These are phyloP conservation scores for Cryptocheilus praepositus DNA, from an alignment of 2,888 invertebrate species.

Conservation along the genomic window DNA sequence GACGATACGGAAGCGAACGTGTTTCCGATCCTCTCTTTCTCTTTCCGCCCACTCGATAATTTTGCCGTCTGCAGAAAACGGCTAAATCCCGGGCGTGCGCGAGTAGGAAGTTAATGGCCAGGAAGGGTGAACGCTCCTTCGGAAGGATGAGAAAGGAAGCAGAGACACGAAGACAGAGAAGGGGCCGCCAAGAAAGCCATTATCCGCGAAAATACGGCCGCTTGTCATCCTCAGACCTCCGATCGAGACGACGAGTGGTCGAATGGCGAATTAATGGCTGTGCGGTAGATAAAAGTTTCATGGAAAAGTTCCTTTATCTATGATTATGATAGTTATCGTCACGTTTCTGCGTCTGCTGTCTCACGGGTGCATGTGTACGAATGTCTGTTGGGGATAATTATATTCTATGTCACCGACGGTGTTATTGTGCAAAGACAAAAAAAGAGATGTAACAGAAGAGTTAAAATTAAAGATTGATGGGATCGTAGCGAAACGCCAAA, in stretches of 20 bases:
- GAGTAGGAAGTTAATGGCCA: slow-evolving; percentile 40
- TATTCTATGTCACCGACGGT: no score
- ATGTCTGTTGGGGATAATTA: no score
- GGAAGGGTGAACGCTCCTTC: slow-evolving; percentile 21
- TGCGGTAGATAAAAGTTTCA: slow-evolving; percentile 29
- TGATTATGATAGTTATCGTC: no score
- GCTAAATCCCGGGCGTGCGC: slow-evolving; percentile 31
- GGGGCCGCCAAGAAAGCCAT: slow-evolving; percentile 47
- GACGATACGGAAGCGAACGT: slow-evolving; percentile 3
- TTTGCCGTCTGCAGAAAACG: slow-evolving; percentile 48
- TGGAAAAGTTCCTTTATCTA: slow-evolving; percentile 10
- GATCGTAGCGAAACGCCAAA: no score
- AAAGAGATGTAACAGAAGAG: no score
- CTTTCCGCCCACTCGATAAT: slow-evolving; percentile 32
- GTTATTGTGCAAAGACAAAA: no score
- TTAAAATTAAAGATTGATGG: no score
- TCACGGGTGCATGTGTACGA: no score
- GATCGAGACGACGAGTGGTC: slow-evolving; percentile 6
- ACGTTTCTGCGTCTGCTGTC: no score
- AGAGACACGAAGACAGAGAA: no score
- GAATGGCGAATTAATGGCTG: slow-evolving; percentile 35
- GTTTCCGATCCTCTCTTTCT: no score
- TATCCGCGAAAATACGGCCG: slow-evolving; percentile 61
- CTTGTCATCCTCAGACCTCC: slow-evolving; percentile 55
- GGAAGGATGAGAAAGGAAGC: no score